Conservation (phyloP, 2,888 invertebrate genomes). For the Nymphalis polychloros region DNA sequence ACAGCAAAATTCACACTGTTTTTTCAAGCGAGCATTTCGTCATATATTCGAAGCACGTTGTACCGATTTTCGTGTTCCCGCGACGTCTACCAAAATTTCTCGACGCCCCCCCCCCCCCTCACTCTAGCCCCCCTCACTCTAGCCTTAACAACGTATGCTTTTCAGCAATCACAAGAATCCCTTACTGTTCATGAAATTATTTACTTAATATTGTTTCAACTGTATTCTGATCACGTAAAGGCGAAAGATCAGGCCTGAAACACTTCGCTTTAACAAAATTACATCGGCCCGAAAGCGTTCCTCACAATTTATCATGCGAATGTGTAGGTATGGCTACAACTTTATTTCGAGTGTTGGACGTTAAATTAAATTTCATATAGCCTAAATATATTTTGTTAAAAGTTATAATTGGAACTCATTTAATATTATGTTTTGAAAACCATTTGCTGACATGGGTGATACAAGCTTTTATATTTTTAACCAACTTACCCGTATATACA, state of each 20-base stretch:
- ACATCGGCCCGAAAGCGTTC: constrained; percentile 16
- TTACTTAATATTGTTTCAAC: constrained; percentile 49
- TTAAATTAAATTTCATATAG: constrained; percentile 1
- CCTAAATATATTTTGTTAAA: not conserved
- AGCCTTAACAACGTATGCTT: constrained; percentile 52
- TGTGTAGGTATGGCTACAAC: constrained; percentile 6
- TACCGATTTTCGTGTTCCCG: constrained; percentile 65
- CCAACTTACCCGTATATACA: too few relatives aligned
- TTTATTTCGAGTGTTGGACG: constrained; percentile 7
- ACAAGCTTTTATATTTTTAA: too few relatives aligned
- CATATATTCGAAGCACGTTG: constrained; percentile 58
- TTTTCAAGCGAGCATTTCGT: constrained; percentile 25
- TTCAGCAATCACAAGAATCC: constrained; percentile 51
- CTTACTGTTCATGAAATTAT: constrained; percentile 64
- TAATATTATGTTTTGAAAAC: too few relatives aligned
- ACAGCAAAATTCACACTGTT: constrained; percentile 27
- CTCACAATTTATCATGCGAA: constrained; percentile 22
- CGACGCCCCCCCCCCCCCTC: constrained; percentile 52
- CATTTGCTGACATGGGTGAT: too few relatives aligned
- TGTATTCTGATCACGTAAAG: constrained; percentile 34
- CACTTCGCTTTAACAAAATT: constrained; percentile 36
- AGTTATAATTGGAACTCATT: not conserved
- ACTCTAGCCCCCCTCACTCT: constrained; percentile 53
- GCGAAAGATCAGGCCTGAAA: constrained; percentile 31
- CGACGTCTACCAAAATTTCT: constrained; percentile 50